Evolutionary conservation across 37 sponge, comb jelly and placozoan genomes (phyloP).

Genomic region (Mnemiopsis leidyi): DNA sequence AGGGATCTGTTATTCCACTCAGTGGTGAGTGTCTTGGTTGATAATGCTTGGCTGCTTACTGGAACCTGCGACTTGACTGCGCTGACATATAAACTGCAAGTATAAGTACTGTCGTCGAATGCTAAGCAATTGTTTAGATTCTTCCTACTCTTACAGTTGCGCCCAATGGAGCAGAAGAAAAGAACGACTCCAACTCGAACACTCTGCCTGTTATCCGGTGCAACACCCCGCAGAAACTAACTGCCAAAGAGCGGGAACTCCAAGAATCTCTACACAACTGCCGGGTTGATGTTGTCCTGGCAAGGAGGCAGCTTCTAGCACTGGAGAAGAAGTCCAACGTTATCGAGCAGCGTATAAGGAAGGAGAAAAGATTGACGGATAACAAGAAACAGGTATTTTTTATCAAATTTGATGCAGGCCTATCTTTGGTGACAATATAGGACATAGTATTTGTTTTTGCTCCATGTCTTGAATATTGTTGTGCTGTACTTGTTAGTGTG

Average conservation of each 20-base stretch:
- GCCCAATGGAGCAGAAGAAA: not conserved
- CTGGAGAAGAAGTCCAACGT: constrained; percentile 8
- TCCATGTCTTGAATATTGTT: no score
- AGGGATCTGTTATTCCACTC: not conserved
- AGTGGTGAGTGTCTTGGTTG: not conserved
- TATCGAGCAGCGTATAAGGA: not conserved
- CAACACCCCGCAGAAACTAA: not conserved
- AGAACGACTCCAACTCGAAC: not conserved
- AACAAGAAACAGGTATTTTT: constrained; percentile 44
- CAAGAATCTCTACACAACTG: constrained; percentile 29
- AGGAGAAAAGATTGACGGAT: not conserved
- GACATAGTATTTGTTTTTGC: no score
- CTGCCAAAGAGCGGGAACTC: not conserved
- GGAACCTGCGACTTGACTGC: no score
- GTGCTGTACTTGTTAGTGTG: no score
- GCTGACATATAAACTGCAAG: no score
- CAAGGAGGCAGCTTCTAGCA: not conserved
- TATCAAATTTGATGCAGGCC: no score
- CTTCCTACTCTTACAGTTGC: no score
- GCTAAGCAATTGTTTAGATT: no score
- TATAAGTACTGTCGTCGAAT: no score
- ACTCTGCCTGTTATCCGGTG: not conserved
- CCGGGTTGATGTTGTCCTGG: not conserved
- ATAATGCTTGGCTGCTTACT: no score
- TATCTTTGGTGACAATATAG: no score